Base-by-base conservation (phyloP, 2,113 vertebrate species). In the Tachycineta bicolor region DNA sequence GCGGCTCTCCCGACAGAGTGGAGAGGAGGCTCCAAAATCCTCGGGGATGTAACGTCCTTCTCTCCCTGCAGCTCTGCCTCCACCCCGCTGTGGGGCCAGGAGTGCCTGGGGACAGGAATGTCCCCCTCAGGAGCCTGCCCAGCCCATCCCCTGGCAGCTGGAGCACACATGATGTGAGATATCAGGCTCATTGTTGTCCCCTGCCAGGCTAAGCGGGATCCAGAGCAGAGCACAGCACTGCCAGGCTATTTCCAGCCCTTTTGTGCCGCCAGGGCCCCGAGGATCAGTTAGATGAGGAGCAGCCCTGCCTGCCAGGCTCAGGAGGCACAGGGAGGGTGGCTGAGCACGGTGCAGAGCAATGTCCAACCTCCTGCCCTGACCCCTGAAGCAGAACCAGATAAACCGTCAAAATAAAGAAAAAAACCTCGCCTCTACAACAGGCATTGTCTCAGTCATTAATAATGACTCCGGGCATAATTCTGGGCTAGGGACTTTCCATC, bases 161-260 rank as follows among this genome's bases (percentile, higher is more conserved):
- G 37, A 37, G 37, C 37, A 37, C 37, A 37, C 37, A 37, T 37
- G 37, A 37, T 37, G 37, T 37, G 37, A 37, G 37, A 37, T 37
- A 37, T 37, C 37, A 37, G n/a, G 67, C 84, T 91, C 47, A 11
- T 29, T 31, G 41, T 46, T 75, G 58, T n/a, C 12, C 18, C 25
- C 43, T 49, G 56, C 46, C 63, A 65, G 71, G 71, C 28, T 37
- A 22, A 29, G 37, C 55, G 67, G n/a, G 24, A 68, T 37, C 41
- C 68, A 69, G 63, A 44, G 11, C 33, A 50, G 17, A 64, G 44
- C 12, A 15, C 53, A 49, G 17, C 29, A 4, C 24, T 34, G 33
- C 59, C 60, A 25, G 19, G 80, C 80, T 96, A 56, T 90, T 92
- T 91, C 34, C 83, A 81, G 76, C 83, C 89, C 34, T 73, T 86